Percentiles rank a stretch among this genome's conserved stretches.
These are phyloP conservation scores for Psittacara wagleri DNA, from an alignment of 2,113 vertebrate species.

Conservation along the genomic window DNA sequence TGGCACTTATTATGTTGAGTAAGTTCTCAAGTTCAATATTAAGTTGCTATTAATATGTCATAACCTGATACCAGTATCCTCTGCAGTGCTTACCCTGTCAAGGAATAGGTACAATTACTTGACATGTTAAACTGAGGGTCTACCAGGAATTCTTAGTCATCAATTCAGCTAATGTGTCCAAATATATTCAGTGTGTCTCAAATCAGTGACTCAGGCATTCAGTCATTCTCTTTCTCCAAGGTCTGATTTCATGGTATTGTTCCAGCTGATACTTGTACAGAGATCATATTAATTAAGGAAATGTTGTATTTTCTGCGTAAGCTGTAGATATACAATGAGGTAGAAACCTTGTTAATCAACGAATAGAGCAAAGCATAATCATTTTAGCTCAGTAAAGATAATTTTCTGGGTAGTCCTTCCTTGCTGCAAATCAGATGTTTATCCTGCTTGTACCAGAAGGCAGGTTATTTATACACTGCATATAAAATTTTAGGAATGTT, in stretches of 20 bases:
- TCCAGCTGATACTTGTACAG: not conserved
- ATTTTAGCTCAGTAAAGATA: not conserved
- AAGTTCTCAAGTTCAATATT: slow-evolving; percentile 84
- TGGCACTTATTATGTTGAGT: slow-evolving; percentile 99
- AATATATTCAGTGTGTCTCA: not conserved
- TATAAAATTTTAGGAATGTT: not conserved
- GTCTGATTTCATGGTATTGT: not conserved
- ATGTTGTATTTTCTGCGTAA: not conserved
- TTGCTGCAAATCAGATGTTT: not conserved
- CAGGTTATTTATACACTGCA: not conserved
- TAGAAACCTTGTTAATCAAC: not conserved
- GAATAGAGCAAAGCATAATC: not conserved
- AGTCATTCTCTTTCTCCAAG: not conserved
- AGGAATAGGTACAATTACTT: not conserved
- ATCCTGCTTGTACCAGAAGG: not conserved
- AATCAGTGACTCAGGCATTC: not conserved
- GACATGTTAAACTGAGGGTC: slow-evolving; percentile 6
- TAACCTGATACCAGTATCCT: slow-evolving; percentile 32
- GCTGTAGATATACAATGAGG: not conserved
- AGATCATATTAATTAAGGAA: slow-evolving; percentile 34
- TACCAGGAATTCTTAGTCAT: slow-evolving; percentile 5
- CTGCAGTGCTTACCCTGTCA: slow-evolving; percentile 15
- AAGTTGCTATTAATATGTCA: slow-evolving; percentile 67
- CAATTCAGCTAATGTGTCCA: not conserved
- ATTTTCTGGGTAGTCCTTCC: not conserved